These are phyloP conservation scores for Pocillopora meandrina DNA, from an alignment of 92 coral and sea anemone species.

Conservation along the genomic window DNA sequence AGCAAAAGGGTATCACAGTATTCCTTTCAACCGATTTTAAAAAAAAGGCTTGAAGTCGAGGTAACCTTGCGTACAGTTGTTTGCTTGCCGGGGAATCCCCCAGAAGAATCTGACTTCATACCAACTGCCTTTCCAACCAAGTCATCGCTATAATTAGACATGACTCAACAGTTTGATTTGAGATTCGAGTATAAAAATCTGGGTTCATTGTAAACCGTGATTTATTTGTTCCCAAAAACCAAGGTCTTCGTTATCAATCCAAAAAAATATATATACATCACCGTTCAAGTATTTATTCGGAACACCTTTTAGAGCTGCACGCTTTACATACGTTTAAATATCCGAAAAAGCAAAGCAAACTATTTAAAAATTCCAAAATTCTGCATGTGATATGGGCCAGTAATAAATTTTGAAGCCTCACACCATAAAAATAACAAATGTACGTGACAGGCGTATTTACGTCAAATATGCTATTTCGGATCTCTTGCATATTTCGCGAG, in stretches of 20 bases:
- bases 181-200: background rate
- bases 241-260: background rate
- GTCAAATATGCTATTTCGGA: no score
- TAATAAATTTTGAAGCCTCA: no score
- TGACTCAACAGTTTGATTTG: conserved; percentile 9
- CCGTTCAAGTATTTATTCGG: background rate
- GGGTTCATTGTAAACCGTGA: no score
- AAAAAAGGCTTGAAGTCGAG: background rate
- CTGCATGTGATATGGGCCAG: no score
- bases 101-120: conserved; percentile 23
- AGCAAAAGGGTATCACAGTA: no score
- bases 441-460: no score
- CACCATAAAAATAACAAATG: no score
- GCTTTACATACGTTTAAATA: background rate
- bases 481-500: no score
- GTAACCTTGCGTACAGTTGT: no score
- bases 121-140: background rate
- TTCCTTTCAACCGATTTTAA: background rate
- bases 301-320: no score
- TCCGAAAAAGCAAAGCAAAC: background rate
- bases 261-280: background rate
- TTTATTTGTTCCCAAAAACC: background rate
- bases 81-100: conserved; percentile 41
- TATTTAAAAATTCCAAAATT: background rate
- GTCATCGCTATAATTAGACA: conserved; percentile 48